These are phyloP conservation scores for Alosa sapidissima DNA, from an alignment of 2,797 vertebrate species.

Conservation along the genomic window DNA sequence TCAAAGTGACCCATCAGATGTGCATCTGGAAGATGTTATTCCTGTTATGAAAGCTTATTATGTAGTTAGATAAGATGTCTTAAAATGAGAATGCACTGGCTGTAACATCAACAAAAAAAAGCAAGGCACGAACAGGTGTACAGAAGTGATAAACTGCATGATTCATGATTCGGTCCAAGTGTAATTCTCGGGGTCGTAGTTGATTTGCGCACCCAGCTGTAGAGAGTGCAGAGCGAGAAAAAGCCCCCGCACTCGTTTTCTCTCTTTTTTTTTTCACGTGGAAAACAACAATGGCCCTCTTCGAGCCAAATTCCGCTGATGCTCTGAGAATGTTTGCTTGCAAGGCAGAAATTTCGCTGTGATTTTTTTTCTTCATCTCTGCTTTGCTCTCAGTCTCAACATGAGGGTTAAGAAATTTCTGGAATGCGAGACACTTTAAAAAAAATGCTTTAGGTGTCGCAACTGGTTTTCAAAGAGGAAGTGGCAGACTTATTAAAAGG, in stretches of 20 bases:
- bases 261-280: neutral
- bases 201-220: neutral
- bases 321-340: constrained; percentile 56
- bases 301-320: constrained; percentile 48
- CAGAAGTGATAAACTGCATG: neutral
- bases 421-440: constrained; percentile 64
- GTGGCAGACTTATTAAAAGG: constrained; percentile 62
- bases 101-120: neutral
- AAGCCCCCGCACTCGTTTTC: neutral
- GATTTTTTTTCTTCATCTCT: constrained; percentile 48
- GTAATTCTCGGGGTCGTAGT: neutral
- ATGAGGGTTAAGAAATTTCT: constrained; percentile 56
- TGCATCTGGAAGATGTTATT: constrained; percentile 15
- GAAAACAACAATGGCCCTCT: constrained; percentile 39
- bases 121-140: neutral
- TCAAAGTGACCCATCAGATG: neutral
- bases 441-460: constrained; percentile 69
- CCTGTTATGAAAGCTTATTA: neutral
- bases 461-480: constrained; percentile 62
- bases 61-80: constrained; percentile 12
- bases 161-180: neutral
- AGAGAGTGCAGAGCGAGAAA: neutral
- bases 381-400: constrained; percentile 36
- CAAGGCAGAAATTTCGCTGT: constrained; percentile 57
- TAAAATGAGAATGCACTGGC: neutral